Conservation (phyloP, 2,888 invertebrate genomes). For the Eupithecia exiguata region DNA sequence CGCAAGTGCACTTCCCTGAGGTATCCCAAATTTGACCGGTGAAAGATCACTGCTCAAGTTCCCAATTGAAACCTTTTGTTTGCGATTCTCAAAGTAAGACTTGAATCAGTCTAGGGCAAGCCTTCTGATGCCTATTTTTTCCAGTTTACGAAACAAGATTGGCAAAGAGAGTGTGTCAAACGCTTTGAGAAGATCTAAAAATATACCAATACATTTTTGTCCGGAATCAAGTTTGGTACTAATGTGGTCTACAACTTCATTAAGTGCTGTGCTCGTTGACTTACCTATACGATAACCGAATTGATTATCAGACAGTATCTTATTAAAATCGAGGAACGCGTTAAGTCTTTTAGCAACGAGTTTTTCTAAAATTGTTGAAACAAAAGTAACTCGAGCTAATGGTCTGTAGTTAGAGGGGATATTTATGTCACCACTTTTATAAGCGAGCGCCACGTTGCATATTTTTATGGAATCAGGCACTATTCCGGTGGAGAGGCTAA, state of each 20-base stretch:
- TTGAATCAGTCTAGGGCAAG: slow-evolving; percentile 25
- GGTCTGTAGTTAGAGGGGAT: background rate
- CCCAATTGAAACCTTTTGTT: slow-evolving; percentile 21
- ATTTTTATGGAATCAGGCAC: background rate
- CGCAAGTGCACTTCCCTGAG: background rate
- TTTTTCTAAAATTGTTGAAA: background rate
- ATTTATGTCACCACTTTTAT: background rate
- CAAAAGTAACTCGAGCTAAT: background rate
- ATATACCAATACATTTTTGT: slow-evolving; percentile 29
- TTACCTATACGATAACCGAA: background rate
- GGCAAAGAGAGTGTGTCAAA: slow-evolving; percentile 33
- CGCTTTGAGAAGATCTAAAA: slow-evolving; percentile 32
- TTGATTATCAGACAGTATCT: background rate
- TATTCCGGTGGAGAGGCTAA: background rate
- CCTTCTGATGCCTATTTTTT: slow-evolving; percentile 27
- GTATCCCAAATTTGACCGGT: background rate
- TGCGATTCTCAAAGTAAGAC: slow-evolving; percentile 26
- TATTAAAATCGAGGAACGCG: background rate
- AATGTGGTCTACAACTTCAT: background rate
- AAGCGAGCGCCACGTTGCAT: background rate
- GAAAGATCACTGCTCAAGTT: background rate
- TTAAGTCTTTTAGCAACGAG: background rate
- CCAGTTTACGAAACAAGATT: slow-evolving; percentile 30
- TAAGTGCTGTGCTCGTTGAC: background rate
- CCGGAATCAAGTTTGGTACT: slow-evolving; percentile 5